These are phyloP conservation scores for Aldrovandia affinis DNA, from an alignment of 2,797 vertebrate genomes.

Conservation along the genomic window DNA sequence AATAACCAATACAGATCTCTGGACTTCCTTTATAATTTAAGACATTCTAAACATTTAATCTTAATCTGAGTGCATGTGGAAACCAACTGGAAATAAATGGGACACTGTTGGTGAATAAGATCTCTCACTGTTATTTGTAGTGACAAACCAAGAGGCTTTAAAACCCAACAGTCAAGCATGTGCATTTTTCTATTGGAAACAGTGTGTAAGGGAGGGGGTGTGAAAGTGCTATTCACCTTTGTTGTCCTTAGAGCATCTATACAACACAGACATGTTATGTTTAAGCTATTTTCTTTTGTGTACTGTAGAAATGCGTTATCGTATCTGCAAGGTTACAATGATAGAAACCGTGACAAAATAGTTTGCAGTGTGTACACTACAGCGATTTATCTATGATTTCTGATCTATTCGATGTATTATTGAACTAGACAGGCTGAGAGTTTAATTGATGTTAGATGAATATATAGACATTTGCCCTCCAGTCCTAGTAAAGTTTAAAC, in stretches of 20 bases:
- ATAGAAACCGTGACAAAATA: background rate
- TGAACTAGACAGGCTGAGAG: background rate
- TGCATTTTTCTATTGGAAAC: background rate
- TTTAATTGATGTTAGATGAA: background rate
- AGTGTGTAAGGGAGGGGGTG: background rate
- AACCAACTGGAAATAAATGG: background rate
- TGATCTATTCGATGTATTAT: background rate
- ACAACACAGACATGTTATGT: background rate
- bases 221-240: background rate
- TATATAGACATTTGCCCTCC: background rate
- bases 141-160: background rate
- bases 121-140: background rate
- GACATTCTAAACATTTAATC: background rate
- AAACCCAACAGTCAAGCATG: background rate
- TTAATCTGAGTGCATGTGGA: background rate
- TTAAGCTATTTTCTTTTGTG: background rate
- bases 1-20: too few relatives aligned
- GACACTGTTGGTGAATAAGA: background rate
- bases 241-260: background rate
- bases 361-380: background rate
- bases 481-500: background rate
- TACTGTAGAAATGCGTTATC: background rate
- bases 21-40: background rate
- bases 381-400: background rate
- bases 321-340: background rate